Conservation (phyloP, 2,113 vertebrate species). For the Crocuta crocuta region DNA sequence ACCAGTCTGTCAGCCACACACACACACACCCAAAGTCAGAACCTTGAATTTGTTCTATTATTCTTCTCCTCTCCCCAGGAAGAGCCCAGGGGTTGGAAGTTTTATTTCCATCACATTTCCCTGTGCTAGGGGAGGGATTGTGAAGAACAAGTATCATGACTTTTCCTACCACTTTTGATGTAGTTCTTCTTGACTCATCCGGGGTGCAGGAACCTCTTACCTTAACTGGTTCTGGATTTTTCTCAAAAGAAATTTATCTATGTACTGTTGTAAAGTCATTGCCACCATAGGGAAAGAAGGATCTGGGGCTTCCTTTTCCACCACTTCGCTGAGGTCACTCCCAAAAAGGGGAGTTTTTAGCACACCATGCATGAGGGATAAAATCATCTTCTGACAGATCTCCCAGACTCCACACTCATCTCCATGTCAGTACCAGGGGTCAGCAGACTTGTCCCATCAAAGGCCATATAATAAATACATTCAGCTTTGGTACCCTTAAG, state of each 20-base stretch:
- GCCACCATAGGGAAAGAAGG: background rate
- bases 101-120: background rate
- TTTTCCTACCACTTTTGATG: background rate
- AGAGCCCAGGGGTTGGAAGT: background rate
- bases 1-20: background rate
- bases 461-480: background rate
- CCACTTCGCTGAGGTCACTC: background rate
- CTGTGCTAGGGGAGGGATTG: background rate
- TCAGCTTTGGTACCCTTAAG: background rate
- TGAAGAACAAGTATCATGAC: background rate
- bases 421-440: background rate
- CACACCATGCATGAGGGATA: background rate
- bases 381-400: background rate
- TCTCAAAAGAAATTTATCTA: background rate
- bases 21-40: background rate
- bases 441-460: background rate
- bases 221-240: background rate
- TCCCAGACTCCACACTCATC: background rate
- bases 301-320: background rate
- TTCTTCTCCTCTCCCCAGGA: background rate
- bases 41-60: background rate
- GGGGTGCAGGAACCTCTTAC: background rate
- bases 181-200: background rate
- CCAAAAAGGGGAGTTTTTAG: background rate
- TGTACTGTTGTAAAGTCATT: background rate